Base-by-base conservation (phyloP, 2,888 invertebrate genomes). In the Euzophera pinguis region DNA sequence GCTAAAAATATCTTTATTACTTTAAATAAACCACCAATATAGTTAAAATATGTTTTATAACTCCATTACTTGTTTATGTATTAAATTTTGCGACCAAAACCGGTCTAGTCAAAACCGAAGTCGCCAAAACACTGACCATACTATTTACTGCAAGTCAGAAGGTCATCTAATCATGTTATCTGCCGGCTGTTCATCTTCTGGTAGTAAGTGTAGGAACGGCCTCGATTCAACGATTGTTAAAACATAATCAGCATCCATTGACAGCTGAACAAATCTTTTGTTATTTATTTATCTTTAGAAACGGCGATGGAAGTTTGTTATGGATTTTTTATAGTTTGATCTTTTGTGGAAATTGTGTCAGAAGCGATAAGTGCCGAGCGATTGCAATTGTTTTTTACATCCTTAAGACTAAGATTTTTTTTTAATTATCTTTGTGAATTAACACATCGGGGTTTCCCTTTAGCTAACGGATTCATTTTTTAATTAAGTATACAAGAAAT, bases 101-200 rank as follows among this genome's bases (percentile, higher is more conserved):
- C 48, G 53, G 43, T 43, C 53, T 42, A 43, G 16, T 35, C 27
- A 10, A 14, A 12, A 27, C 32, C 13, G 41, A 48, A 35, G 22
- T 34, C 42, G 22, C 10, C 10, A 13, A 32, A 37, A 47, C 17
- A 39, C 35, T 34, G 43, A 35, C 34, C 37, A 32, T 37, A 50
- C 49, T 39, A 50, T 49, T 50, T 50, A 38, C 49, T 16, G 10
- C n/a, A 13, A 37, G 49, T 32, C 29, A 29, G 45, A 49, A 42
- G 41, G 41, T 39, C 41, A 14, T 17, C 14, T 37, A 41, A 47
- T 37, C 39, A 22, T 13, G 22, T 13, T 13, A 16, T 32, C 41
- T 41, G 10, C 14, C 29, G 3, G 8, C 32, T 32, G 16, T 32
- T 32, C 45, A 45, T 45, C 45, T 14, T 45, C 10, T 27, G 22